A percentile compares a stretch with the other conserved stretches of the same genome.
Evolutionary conservation across 1,140 invertebrate species (phyloP).

Genomic region (Drosophila hydei): DNA sequence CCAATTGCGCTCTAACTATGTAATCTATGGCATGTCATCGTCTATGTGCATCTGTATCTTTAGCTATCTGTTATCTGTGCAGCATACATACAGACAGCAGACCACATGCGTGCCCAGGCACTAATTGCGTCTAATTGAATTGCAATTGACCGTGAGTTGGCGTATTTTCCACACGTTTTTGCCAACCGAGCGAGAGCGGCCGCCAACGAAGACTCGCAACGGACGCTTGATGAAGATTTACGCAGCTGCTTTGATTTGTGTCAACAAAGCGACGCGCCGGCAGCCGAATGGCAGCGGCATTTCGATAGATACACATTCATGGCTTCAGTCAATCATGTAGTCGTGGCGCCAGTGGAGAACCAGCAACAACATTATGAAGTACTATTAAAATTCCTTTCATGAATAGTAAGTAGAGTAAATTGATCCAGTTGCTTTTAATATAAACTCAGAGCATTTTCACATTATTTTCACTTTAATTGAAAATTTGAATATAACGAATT

Average conservation of each 20-base stretch:
- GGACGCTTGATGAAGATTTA: constrained; percentile 75
- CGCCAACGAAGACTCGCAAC: constrained; percentile 15
- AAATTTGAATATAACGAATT: too few relatives aligned
- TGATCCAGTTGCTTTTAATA: too few relatives aligned
- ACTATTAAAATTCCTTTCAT: background rate
- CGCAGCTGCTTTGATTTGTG: constrained; percentile 77
- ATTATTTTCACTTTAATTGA: too few relatives aligned
- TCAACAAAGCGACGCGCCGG: constrained; percentile 57
- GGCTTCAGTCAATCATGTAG: constrained; percentile 48
- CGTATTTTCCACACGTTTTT: constrained; percentile 76
- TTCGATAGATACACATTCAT: constrained; percentile 48
- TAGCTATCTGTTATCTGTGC: constrained; percentile 35
- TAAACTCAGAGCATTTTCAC: too few relatives aligned
- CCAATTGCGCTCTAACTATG: constrained; percentile 55
- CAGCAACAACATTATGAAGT: background rate
- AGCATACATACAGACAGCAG: background rate
- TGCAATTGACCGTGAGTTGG: constrained; percentile 81
- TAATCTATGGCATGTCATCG: constrained; percentile 74
- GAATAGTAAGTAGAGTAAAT: background rate
- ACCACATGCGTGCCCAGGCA: constrained; percentile 68
- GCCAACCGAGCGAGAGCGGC: constrained; percentile 35
- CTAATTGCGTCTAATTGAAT: constrained; percentile 82
- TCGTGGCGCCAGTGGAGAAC: constrained; percentile 60
- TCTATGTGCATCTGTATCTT: constrained; percentile 40
- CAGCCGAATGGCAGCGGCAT: constrained; percentile 19